Base-by-base conservation (phyloP, 2,888 invertebrate species). In the Parnassius orleans region DNA sequence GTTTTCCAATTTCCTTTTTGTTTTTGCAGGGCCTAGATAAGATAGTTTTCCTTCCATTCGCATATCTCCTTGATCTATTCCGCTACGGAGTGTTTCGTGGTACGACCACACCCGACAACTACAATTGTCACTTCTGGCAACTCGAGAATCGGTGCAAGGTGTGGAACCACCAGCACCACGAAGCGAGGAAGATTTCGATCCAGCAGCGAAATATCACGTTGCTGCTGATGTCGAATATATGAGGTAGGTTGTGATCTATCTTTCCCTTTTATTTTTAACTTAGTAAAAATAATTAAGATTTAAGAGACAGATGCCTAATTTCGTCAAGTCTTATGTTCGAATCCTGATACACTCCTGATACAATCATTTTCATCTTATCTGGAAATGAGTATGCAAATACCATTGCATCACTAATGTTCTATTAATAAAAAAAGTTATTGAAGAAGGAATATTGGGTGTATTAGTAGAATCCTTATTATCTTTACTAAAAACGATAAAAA, bases 11-110 rank as follows among this genome's bases (percentile, higher is more conserved):
- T 33, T 33, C 5, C 1, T 7, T 79, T 83, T 1, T 19, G 2
- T 19, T 19, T 19, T 19, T 19, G 19, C 78, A 93, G 92, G 95
- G 94, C 14, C 83, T 96, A 24, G 93, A 94, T 14, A 95, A 95
- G 74, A 93, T 96, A 14, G 93, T 94, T 0, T 95, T 95, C 76
- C 83, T 96, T 2, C 95, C 95, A 0, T 94, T 94, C 71, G 95
- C 89, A 1, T 95, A 94, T 71, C 85, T 95, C 0, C 92, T 96
- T 69, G 96, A 96, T 63, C 76, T 93, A 44, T 95, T 94, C 84
- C 93, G 96, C 59, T 95, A 95, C 84, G 93, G 94, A 54, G 93
- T 95, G 1, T 94, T 94, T 80, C 88, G 93, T 0, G 95, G 94
- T 0, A 91, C 91, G 64, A 94, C 94, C 0, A 80, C 86, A 0